phyloP scores from a whole-genome alignment of 2,888 invertebrate genomes.

The Perdita meconis region DNA sequence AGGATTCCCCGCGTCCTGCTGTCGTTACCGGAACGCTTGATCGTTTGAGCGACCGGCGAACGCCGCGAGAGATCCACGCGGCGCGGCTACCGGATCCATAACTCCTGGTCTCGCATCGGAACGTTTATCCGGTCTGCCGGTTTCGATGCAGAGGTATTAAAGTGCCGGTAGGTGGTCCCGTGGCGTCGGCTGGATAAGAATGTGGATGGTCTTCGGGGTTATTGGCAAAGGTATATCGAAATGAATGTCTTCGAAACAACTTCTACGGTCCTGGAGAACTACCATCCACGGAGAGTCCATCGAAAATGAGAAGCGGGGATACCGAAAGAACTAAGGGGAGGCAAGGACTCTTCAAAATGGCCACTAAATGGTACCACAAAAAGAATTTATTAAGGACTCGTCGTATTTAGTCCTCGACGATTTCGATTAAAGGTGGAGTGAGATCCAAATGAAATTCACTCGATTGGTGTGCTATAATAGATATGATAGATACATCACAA shows the following conservation, averaged over 20 bases:
- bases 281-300: too few species aligned
- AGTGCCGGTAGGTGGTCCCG: slow-evolving; percentile 66
- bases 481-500: too few species aligned
- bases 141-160: slow-evolving; percentile 68
- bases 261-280: neutral
- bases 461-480: too few species aligned
- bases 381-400: too few species aligned
- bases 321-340: too few species aligned
- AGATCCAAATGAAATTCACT: too few species aligned
- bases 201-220: slow-evolving; percentile 54
- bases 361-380: too few species aligned
- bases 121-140: slow-evolving; percentile 69
- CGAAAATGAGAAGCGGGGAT: too few species aligned
- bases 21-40: slow-evolving; percentile 52
- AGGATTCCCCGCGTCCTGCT: slow-evolving; percentile 15
- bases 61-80: slow-evolving; percentile 49
- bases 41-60: slow-evolving; percentile 62
- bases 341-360: too few species aligned
- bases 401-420: too few species aligned
- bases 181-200: slow-evolving; percentile 58
- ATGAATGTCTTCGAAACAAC: slow-evolving; percentile 22
- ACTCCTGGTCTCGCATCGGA: slow-evolving; percentile 62
- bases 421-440: too few species aligned
- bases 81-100: slow-evolving; percentile 69
- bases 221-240: slow-evolving; percentile 66